Base-by-base conservation (phyloP, 2,113 vertebrate genomes). In the Eolophus roseicapilla region DNA sequence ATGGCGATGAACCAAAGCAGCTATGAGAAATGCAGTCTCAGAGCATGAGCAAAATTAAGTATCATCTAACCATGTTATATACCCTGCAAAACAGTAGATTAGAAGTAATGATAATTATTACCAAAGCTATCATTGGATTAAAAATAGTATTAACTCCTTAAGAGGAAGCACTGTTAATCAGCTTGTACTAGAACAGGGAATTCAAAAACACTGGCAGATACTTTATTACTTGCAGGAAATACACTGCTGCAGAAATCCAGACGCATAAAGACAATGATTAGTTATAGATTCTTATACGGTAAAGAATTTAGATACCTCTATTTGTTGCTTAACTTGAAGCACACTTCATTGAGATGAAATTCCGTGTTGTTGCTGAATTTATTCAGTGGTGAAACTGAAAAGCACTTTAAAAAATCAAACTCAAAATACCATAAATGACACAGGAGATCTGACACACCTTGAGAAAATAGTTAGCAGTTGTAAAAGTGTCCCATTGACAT, bases 121-220 rank as follows among this genome's bases (percentile, higher is more conserved):
- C 78, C 60, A 63, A 68, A 95, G 21, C 60, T 78, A 53, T 86
- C 46, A n/a, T 49, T 86, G 73, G 53, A 81, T 93, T 92, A 83
- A 94, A 96, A 88, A 64, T 68, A 84, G 37, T 88, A 64, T 81
- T 93, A 84, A 86, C 55, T 92, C 46, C 53, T 92, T 75, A 50
- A 92, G 57, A 87, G 52, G 46, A 95, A 75, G 37, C 12, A 15
- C 25, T 53, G n/a, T 68, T 88, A 63, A 92, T 88, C 76, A 57
- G 46, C 77, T 92, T 80, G 18, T 60, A 33, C 59, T 77, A 59
- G n/a, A 92, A 69, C 3, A 41, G 46, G 43, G 65, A 80, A 69
- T 79, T 92, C 9, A 63, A n/a, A 93, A 73, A 3, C 21, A 28
- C 33, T 59, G 3, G 2, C 11, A 50, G 60, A 35, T 39, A 20